These are phyloP conservation scores for Epirrhoe alternata DNA, from an alignment of 2,888 invertebrate genomes.

Conservation along the genomic window DNA sequence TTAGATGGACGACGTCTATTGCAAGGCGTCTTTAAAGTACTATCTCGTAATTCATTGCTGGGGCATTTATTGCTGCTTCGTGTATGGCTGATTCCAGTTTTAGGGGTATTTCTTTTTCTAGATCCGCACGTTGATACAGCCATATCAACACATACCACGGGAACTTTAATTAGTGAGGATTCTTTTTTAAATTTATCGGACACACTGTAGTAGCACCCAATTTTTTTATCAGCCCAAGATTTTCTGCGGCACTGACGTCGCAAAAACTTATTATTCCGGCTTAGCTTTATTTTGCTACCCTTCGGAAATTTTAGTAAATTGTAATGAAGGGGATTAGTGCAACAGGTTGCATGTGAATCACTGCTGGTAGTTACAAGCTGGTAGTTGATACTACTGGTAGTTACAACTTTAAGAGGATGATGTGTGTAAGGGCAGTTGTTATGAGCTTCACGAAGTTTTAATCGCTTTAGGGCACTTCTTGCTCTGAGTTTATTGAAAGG, in stretches of 20 bases:
- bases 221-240: neutral
- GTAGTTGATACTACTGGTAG: constrained; percentile 12
- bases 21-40: neutral
- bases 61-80: neutral
- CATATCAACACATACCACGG: constrained; percentile 6
- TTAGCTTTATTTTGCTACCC: constrained; percentile 10
- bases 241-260: neutral
- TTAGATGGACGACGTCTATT: neutral
- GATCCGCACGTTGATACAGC: constrained; percentile 12
- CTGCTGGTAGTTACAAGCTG: constrained; percentile 13
- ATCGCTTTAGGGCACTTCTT: constrained; percentile 16
- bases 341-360: neutral
- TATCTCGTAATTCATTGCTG: neutral
- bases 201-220: neutral
- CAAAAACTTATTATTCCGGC: constrained; percentile 2
- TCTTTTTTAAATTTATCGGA: constrained; percentile 1
- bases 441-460: neutral
- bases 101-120: neutral
- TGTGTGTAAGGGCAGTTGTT: constrained; percentile 9
- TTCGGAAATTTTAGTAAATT: constrained; percentile 30
- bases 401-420: constrained; percentile 17
- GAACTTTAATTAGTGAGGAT: constrained; percentile 1
- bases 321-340: constrained; percentile 21
- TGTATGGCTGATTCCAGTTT: neutral
- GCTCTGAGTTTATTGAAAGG: constrained; percentile 33